These are phyloP conservation scores for Stegostoma tigrinum DNA, from an alignment of 2,113 vertebrate genomes.

Conservation along the genomic window DNA sequence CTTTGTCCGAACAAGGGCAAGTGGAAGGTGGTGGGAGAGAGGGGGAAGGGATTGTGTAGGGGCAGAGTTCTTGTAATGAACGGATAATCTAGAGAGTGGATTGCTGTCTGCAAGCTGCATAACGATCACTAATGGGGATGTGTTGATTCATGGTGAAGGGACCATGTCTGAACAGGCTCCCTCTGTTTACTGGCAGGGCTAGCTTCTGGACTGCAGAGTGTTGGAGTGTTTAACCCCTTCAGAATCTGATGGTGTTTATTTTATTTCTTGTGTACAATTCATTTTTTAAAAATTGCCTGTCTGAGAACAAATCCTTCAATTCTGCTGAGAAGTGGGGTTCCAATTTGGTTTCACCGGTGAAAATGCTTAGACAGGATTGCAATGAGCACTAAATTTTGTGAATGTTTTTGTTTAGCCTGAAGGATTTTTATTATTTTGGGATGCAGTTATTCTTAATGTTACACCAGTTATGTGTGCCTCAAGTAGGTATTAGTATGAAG, in stretches of 20 bases:
- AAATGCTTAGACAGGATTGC: neutral
- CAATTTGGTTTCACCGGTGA: neutral
- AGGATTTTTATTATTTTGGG: neutral
- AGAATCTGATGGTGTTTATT: neutral
- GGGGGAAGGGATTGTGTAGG: neutral
- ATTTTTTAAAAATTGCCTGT: neutral
- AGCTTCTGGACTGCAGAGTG: neutral
- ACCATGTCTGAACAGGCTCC: conserved; percentile 27
- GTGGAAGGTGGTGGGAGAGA: neutral
- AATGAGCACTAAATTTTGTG: neutral
- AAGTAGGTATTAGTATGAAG: neutral
- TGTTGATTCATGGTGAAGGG: conserved; percentile 17
- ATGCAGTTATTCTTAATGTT: neutral
- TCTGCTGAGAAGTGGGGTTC: too few relatives aligned
- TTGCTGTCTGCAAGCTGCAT: neutral
- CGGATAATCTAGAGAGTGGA: neutral
- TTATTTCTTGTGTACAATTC: neutral
- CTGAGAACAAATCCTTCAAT: neutral
- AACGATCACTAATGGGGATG: conserved; percentile 23
- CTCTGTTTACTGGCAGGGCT: neutral
- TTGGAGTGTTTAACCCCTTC: neutral
- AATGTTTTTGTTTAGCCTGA: neutral
- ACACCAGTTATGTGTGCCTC: neutral
- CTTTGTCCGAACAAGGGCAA: neutral
- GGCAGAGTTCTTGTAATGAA: neutral